A percentile compares a stretch with the other conserved stretches of the same genome.
These are phyloP conservation scores for Cynocephalus volans DNA, from an alignment of 2,113 vertebrate species.

Conservation along the genomic window DNA sequence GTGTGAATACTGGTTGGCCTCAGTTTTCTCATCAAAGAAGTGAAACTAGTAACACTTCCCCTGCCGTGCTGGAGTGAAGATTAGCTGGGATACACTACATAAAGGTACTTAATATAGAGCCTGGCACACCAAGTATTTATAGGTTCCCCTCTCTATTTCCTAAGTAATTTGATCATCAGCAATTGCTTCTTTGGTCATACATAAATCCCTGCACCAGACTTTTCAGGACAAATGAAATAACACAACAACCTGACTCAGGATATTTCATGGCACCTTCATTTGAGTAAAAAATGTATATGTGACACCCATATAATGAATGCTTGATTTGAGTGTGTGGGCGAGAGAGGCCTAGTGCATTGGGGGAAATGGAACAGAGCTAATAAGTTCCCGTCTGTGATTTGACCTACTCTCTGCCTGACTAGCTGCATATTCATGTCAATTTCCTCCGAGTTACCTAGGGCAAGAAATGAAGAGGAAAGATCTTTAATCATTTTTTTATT, in stretches of 20 bases:
- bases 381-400: constrained; percentile 74
- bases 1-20: background rate
- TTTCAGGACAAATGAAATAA: constrained; percentile 54
- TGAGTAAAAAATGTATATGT: constrained; percentile 47
- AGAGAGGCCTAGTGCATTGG: background rate
- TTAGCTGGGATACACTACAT: background rate
- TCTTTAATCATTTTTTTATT: constrained; percentile 82
- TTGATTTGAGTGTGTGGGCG: background rate
- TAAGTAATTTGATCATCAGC: background rate
- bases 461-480: constrained; percentile 65
- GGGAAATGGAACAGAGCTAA: constrained; percentile 61
- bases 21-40: background rate
- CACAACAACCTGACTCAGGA: background rate
- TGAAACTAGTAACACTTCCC: background rate
- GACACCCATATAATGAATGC: constrained; percentile 29
- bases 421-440: constrained; percentile 79
- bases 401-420: constrained; percentile 78
- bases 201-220: background rate
- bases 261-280: constrained; percentile 46
- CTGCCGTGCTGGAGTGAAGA: background rate
- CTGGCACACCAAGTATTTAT: background rate
- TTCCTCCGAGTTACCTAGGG: constrained; percentile 76
- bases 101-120: background rate
- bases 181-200: background rate
- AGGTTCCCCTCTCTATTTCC: background rate